Evolutionary conservation across 2,113 vertebrate species (phyloP).

Genomic region (Acanthisitta chloris): DNA sequence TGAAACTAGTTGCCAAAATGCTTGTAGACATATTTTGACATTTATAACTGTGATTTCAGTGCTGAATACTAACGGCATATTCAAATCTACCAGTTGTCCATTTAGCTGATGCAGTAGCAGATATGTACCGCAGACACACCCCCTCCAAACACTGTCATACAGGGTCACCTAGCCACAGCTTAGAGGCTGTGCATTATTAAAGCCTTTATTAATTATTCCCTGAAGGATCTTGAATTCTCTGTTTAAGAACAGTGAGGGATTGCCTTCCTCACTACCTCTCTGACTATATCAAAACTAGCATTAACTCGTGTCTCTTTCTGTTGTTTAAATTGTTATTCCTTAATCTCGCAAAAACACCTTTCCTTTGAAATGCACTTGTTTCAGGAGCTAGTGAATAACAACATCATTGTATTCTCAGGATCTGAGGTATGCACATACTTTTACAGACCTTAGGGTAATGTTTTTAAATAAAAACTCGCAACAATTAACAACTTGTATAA

Average conservation of each 20-base stretch:
- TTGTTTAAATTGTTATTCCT: background rate
- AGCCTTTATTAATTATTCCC: constrained; percentile 17
- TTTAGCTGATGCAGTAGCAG: background rate
- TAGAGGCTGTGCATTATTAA: background rate
- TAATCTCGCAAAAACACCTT: background rate
- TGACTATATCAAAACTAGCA: background rate
- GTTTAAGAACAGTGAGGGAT: background rate
- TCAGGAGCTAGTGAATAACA: background rate
- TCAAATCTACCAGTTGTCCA: background rate
- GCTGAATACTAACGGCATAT: background rate
- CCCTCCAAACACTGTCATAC: fast-evolving
- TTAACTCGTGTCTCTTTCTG: background rate
- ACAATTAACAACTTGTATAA: background rate
- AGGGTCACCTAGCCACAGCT: background rate
- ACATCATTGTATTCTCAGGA: background rate
- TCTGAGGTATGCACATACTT: background rate
- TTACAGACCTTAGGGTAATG: background rate
- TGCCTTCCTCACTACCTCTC: background rate
- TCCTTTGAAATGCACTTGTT: background rate
- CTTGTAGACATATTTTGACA: background rate
- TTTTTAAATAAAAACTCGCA: background rate
- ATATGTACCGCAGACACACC: no score
- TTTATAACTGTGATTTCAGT: background rate
- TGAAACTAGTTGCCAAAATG: background rate
- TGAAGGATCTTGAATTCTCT: background rate